Base-by-base conservation (phyloP, 2,797 vertebrate genomes). In the Lycodopsis pacificus region DNA sequence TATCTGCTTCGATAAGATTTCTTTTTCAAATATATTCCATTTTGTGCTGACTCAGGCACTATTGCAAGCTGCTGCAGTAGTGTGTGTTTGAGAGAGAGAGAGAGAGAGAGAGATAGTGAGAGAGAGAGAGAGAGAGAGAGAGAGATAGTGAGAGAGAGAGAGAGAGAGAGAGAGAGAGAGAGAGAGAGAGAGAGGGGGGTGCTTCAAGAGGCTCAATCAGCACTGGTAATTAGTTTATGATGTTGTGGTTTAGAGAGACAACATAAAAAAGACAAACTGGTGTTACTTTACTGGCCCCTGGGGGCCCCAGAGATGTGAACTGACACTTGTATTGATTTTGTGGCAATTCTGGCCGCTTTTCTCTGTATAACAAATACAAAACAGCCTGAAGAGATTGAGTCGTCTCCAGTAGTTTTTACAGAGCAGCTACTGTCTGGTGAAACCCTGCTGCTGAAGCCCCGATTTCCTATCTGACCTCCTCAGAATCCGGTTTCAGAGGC, bases 1-100 rank as follows among this genome's bases (percentile, higher is more conserved):
- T 30, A 65, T 83, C 65, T 68, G 40, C 74, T 64, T 80, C 8
- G 3, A 67, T 73, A 48, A 49, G 27, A 65, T 59, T 51, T 64
- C 77, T 74, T 46, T 30, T 32, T 65, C 27, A 14, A 80, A 73
- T 71, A 14, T 22, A 61, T 84, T 44, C 15, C 0, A 5, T 44
- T 80, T 80, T 78, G 48, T 79, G 82, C 80, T 90, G 88, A 90
- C 67, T 77, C 71, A 54, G 67, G 38, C 65, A 77, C 17, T 83
- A 71, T 71, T 49, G 38, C 1, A 9, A 59, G 7, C 34, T 27
- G 48, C 68, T 70, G 84, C 78, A 72, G 58, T 42, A 4, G 46
- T 44, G 51, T 20, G 3, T 19, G 30, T 42, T 25, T 19, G 22
- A 3, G 13, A 13, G 40, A 13, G 40, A 15, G 40, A 42, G 40